Evolutionary conservation across 2,113 vertebrate genomes (phyloP).

Genomic region (Semnopithecus entellus): DNA sequence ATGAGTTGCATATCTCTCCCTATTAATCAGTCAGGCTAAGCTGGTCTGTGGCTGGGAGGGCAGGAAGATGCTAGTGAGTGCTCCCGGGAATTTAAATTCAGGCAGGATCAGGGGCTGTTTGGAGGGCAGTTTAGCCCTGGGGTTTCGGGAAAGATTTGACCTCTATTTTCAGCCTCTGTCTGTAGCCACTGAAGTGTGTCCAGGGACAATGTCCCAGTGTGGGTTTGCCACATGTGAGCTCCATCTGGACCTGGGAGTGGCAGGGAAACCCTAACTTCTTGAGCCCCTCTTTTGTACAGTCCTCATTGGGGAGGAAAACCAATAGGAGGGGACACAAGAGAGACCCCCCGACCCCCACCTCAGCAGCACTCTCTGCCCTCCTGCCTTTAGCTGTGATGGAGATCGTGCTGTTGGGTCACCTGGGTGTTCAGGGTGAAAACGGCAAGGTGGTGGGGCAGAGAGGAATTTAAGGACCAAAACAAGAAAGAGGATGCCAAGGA

Average conservation of each 20-base stretch:
- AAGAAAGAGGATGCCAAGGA: constrained; percentile 69
- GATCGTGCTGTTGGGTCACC: no score
- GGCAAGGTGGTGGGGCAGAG: not conserved
- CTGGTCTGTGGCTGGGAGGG: not conserved
- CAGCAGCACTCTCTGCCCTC: not conserved
- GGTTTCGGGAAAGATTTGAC: not conserved
- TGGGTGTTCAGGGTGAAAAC: no score
- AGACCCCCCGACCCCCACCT: fast-evolving
- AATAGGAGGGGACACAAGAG: not conserved
- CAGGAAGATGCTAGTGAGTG: not conserved
- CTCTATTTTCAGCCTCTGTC: not conserved
- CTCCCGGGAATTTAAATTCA: not conserved
- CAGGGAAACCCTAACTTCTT: not conserved
- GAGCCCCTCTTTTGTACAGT: not conserved
- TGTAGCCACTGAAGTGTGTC: not conserved
- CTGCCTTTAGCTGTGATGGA: not conserved
- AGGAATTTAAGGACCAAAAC: constrained; percentile 40
- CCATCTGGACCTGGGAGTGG: not conserved
- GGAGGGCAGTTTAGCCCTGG: not conserved
- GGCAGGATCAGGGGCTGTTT: not conserved
- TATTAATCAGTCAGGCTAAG: not conserved
- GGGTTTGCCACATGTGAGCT: not conserved
- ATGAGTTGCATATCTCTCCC: not conserved
- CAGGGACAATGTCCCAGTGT: fast-evolving
- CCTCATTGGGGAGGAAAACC: not conserved